Evolutionary conservation across 2,113 vertebrate species (phyloP).

Genomic region (Mirounga angustirostris): DNA sequence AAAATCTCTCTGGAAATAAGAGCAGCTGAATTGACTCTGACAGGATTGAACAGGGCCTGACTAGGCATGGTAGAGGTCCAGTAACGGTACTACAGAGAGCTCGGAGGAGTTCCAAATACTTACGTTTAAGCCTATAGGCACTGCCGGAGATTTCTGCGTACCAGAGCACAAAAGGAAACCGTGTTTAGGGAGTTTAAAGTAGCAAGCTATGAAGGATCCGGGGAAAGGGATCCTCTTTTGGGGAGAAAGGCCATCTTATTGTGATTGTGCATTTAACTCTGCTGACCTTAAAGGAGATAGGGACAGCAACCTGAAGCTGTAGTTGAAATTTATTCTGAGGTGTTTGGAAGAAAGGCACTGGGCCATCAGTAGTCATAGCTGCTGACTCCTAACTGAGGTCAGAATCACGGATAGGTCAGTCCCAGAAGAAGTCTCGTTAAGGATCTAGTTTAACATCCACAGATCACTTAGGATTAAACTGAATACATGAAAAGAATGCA

Average conservation of each 20-base stretch:
- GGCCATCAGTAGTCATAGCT: background rate
- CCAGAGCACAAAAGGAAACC: background rate
- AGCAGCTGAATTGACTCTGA: background rate
- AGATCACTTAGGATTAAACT: background rate
- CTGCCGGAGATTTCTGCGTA: background rate
- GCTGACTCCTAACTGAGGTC: background rate
- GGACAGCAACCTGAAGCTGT: fast-evolving
- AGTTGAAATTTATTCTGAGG: background rate
- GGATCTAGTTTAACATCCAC: background rate
- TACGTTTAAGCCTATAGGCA: background rate
- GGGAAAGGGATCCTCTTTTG: background rate
- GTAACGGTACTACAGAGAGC: fast-evolving
- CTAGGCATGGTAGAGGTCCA: background rate
- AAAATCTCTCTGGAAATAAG: background rate
- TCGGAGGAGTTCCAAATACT: background rate
- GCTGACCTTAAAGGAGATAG: background rate
- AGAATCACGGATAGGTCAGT: background rate
- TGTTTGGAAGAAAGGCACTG: background rate
- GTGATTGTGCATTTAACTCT: background rate
- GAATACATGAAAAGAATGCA: background rate
- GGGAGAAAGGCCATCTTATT: background rate
- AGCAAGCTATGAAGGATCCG: background rate
- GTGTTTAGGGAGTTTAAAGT: too few species aligned
- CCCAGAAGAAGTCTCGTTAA: background rate
- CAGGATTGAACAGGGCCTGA: background rate